Evolutionary conservation across 2,888 invertebrate species (phyloP).

Genomic region (Mystacides longicornis): DNA sequence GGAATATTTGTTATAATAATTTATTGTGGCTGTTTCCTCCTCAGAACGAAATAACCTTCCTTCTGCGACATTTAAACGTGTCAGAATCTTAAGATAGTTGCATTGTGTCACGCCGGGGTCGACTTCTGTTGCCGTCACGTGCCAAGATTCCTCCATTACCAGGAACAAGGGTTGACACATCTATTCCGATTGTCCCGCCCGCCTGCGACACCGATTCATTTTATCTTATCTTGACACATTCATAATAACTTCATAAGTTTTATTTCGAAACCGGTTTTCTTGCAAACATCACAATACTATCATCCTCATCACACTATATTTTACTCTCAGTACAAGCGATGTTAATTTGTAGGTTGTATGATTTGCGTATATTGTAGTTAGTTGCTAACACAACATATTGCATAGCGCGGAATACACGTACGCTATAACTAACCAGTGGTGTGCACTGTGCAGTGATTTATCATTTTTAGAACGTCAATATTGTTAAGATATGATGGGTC

Average conservation of each 20-base stretch:
- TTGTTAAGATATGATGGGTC: no score
- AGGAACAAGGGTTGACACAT: constrained; percentile 26
- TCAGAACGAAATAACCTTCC: constrained; percentile 4
- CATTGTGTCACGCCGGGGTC: constrained; percentile 15
- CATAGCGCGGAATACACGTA: no score
- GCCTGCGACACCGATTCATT: constrained; percentile 20
- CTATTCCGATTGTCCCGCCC: constrained; percentile 24
- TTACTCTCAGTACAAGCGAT: no score
- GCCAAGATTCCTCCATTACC: constrained; percentile 19
- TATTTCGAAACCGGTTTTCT: no score
- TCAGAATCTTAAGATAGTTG: constrained; percentile 12
- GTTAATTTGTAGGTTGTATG: no score
- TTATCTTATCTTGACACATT: constrained; percentile 10
- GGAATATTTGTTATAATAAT: background rate
- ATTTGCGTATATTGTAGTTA: no score
- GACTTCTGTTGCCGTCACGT: constrained; percentile 5
- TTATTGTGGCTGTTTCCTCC: constrained; percentile 2
- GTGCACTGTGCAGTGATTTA: no score
- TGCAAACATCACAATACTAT: no score
- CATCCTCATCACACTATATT: no score
- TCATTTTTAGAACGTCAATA: no score
- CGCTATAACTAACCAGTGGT: no score
- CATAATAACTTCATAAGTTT: constrained; percentile 12
- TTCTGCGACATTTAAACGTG: constrained; percentile 3
- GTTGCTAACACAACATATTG: no score